Evolutionary conservation across 2,888 invertebrate genomes (phyloP), one percentile per base, ranked within the genome.

Genomic region (Clepsis dumicolana): DNA sequence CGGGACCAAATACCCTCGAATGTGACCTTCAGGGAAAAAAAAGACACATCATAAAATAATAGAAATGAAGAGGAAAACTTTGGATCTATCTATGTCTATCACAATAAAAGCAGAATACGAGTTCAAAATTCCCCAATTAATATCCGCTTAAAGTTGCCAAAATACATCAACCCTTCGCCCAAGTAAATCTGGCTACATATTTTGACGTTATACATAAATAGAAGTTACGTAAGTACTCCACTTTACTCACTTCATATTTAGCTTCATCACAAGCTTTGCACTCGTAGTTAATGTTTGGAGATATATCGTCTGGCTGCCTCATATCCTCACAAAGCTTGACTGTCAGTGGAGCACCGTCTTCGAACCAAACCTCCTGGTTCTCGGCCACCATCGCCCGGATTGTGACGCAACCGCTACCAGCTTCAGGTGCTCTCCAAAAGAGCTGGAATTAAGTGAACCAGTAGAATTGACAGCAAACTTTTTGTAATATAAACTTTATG

Each of bases 1-100:
- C 91, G 82, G 0, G 92, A 93, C 93, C 93, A 93, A 35, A 90
- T 77, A 2, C 93, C 93, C 1, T 85, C 88, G 65, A 92, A 93
- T 0, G 85, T 80, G 29, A 92, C 72, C 92, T 92, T 44, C 7
- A 18, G 35, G 10, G 18, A 68, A 68, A 4, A 7, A 63, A 44
- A 25, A 44, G n/a, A n/a, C n/a, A n/a, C n/a, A n/a, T 4, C 29
- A 35, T 35, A 35, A 35, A 35, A 3, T 29, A n/a, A n/a, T n/a
- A n/a, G n/a, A n/a, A n/a, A n/a, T n/a, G n/a, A n/a, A n/a, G n/a
- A n/a, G n/a, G n/a, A n/a, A n/a, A n/a, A n/a, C n/a, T n/a, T n/a
- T n/a, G n/a, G n/a, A n/a, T n/a, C n/a, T n/a, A n/a, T n/a, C n/a
- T n/a, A n/a, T n/a, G n/a, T n/a, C n/a, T n/a, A n/a, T n/a, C n/a